Conservation (phyloP, 2,113 vertebrate species). For the Urocynchramus pylzowi region DNA sequence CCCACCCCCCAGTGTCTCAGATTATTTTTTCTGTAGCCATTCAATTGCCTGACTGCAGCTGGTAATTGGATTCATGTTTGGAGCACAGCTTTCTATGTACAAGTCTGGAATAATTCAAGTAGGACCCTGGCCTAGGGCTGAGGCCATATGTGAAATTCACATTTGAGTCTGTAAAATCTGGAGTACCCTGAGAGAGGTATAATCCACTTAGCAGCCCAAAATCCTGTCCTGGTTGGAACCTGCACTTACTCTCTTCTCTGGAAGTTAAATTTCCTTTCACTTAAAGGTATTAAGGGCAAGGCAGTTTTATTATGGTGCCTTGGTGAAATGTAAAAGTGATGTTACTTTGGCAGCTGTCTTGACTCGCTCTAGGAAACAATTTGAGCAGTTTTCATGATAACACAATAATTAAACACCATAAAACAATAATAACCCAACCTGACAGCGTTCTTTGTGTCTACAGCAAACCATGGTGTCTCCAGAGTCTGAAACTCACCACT, state of each 20-base stretch:
- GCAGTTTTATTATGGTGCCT: not conserved
- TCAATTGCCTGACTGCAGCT: slow-evolving; percentile 72
- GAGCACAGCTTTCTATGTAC: slow-evolving; percentile 55
- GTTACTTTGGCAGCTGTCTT: not conserved
- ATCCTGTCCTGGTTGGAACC: slow-evolving; percentile 30
- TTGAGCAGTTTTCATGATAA: slow-evolving; percentile 1
- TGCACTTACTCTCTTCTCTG: not conserved
- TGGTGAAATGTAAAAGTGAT: not conserved
- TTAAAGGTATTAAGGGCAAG: not conserved
- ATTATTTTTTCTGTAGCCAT: slow-evolving; percentile 62
- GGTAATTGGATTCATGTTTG: slow-evolving; percentile 78
- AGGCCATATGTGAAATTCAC: slow-evolving; percentile 71
- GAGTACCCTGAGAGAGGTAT: slow-evolving; percentile 30
- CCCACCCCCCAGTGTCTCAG: slow-evolving; percentile 48
- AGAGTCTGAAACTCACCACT: not conserved
- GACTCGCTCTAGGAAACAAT: not conserved
- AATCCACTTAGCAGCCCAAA: slow-evolving; percentile 52
- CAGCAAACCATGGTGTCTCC: not conserved
- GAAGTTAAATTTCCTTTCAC: not conserved
- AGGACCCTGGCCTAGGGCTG: slow-evolving; percentile 68
- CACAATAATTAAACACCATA: slow-evolving; percentile 32
- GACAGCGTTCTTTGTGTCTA: not conserved
- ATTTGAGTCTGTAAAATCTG: slow-evolving; percentile 63
- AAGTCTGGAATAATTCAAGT: slow-evolving; percentile 72
- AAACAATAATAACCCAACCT: not conserved